A percentile compares a stretch with the other conserved stretches of the same genome.
These are phyloP conservation scores for Physeter macrocephalus DNA, from an alignment of 2,113 vertebrate genomes.

Conservation along the genomic window DNA sequence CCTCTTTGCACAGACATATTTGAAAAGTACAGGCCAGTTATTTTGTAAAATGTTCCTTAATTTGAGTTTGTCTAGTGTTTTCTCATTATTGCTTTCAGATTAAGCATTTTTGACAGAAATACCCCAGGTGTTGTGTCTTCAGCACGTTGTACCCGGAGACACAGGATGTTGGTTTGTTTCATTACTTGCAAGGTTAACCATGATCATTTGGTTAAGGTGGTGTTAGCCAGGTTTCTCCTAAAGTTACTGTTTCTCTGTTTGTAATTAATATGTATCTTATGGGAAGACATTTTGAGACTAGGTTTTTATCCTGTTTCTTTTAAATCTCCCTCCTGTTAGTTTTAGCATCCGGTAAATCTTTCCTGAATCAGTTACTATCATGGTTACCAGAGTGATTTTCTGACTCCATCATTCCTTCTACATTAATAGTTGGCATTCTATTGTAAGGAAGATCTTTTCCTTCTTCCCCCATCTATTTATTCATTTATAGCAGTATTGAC, in stretches of 20 bases:
- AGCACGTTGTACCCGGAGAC: fast-evolving
- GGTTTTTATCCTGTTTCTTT: neutral
- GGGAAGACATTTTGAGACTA: neutral
- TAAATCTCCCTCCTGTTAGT: neutral
- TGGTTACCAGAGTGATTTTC: neutral
- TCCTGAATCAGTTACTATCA: neutral
- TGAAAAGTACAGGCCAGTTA: neutral
- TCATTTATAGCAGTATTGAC: neutral
- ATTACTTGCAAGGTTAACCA: neutral
- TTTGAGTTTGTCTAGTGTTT: neutral
- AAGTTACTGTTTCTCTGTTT: neutral
- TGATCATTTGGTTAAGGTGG: neutral
- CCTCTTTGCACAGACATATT: neutral
- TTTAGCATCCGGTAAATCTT: neutral
- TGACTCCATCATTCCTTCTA: neutral
- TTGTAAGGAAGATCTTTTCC: neutral
- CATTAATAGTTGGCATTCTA: neutral
- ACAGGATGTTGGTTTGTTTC: fast-evolving
- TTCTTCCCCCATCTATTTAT: neutral
- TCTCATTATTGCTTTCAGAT: neutral
- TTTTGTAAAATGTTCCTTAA: neutral
- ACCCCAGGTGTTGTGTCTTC: too few relatives aligned
- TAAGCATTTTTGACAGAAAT: neutral
- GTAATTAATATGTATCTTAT: neutral
- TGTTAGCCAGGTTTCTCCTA: neutral